A percentile compares a stretch with the other conserved stretches of the same genome.
These are phyloP conservation scores for Pelmatolapia mariae DNA, from an alignment of 2,113 vertebrate species.

Conservation along the genomic window DNA sequence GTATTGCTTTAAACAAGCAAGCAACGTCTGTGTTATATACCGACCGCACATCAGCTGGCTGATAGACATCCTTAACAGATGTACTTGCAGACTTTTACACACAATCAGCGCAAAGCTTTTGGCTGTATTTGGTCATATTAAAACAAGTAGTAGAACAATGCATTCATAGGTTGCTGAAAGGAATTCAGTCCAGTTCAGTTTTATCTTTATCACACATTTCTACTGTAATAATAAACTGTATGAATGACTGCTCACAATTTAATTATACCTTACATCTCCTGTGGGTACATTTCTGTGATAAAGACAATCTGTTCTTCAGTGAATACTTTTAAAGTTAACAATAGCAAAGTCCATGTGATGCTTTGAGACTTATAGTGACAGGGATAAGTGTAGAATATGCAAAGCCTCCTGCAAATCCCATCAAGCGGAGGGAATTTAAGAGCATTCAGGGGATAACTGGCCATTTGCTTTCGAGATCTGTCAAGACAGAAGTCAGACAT, in stretches of 20 bases:
- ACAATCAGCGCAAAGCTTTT: not conserved
- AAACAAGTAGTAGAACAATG: not conserved
- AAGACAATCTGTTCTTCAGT: not conserved
- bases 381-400: conserved; percentile 34
- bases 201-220: not conserved
- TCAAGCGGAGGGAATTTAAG: conserved; percentile 39
- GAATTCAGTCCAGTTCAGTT: not conserved
- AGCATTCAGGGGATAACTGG: conserved; percentile 21
- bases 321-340: too few relatives aligned
- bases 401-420: conserved; percentile 47
- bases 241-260: not conserved
- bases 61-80: not conserved
- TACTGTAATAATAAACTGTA: not conserved
- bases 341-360: conserved; percentile 9
- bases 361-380: conserved; percentile 32
- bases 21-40: not conserved
- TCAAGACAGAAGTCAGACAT: conserved; percentile 7
- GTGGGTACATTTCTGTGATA: not conserved
- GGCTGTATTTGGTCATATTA: not conserved
- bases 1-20: not conserved
- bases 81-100: not conserved
- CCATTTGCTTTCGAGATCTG: conserved; percentile 26
- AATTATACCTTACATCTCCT: not conserved
- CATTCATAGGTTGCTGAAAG: not conserved
- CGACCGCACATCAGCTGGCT: not conserved